These are phyloP conservation scores for Ladona fulva DNA, from an alignment of 1,140 invertebrate species.

Conservation along the genomic window DNA sequence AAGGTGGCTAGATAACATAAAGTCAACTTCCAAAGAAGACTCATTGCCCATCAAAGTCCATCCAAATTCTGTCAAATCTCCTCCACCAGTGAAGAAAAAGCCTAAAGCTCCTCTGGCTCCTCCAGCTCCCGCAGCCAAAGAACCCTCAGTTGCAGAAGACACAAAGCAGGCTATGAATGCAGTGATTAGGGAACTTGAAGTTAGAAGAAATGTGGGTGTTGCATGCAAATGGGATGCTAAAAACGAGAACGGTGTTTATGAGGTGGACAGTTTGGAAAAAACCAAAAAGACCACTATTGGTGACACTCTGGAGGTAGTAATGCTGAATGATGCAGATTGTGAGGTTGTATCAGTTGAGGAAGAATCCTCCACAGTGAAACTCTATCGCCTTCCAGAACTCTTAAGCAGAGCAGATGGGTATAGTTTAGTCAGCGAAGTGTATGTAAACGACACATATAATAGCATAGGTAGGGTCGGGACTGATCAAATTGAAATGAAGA, in stretches of 20 bases:
- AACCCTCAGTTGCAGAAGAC: neutral
- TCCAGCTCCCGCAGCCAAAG: constrained; percentile 19
- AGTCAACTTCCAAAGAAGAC: constrained; percentile 31
- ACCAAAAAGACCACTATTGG: neutral
- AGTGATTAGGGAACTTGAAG: constrained; percentile 42
- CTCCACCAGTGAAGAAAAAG: constrained; percentile 31
- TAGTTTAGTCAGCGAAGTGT: constrained; percentile 63
- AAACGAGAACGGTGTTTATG: neutral
- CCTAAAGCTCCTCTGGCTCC: constrained; percentile 26
- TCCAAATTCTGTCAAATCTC: neutral
- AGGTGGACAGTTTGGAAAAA: constrained; percentile 12
- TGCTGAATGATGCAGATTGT: constrained; percentile 31
- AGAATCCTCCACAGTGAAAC: constrained; percentile 25
- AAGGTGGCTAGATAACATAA: constrained; percentile 67
- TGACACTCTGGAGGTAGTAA: neutral
- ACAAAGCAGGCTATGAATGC: constrained; percentile 35
- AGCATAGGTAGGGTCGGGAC: constrained; percentile 41
- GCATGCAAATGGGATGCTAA: neutral
- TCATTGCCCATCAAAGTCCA: neutral
- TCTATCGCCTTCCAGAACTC: constrained; percentile 41
- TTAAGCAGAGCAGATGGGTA: constrained; percentile 43
- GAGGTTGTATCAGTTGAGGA: constrained; percentile 32
- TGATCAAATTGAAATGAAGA: neutral
- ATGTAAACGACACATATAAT: constrained; percentile 66
- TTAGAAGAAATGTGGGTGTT: constrained; percentile 31